These are phyloP conservation scores for Lonchura striata DNA, from an alignment of 2,113 vertebrate genomes.

Conservation along the genomic window DNA sequence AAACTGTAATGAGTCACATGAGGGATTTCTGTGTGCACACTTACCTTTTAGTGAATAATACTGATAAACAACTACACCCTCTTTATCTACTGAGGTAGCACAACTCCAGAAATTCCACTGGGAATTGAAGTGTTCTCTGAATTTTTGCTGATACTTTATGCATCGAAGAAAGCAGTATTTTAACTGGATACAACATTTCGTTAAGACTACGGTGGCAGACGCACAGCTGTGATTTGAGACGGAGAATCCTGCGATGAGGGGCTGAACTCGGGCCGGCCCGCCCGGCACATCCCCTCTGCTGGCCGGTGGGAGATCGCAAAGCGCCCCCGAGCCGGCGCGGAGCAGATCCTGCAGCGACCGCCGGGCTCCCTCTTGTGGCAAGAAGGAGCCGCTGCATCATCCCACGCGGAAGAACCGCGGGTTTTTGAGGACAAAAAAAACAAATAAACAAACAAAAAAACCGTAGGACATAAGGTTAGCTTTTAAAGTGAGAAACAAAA, in stretches of 20 bases:
- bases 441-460: too few relatives aligned
- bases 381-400: neutral
- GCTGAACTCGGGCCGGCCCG: fast-evolving
- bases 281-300: neutral
- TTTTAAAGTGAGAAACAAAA: neutral
- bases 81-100: neutral
- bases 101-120: neutral
- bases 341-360: neutral
- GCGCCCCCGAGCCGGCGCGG: too few relatives aligned
- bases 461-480: neutral
- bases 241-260: neutral
- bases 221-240: neutral
- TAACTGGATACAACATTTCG: neutral
- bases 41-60: neutral
- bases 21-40: neutral
- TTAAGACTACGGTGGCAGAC: neutral
- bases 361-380: slow-evolving; percentile 37
- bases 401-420: neutral
- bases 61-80: neutral
- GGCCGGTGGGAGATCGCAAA: neutral
- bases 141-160: neutral
- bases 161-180: neutral
- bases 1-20: neutral
- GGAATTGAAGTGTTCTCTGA: neutral
- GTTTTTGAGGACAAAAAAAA: neutral